A percentile compares a stretch with the other conserved stretches of the same genome.
phyloP scores from a whole-genome alignment of 1,140 invertebrate species.

The Bombus sylvicola region DNA sequence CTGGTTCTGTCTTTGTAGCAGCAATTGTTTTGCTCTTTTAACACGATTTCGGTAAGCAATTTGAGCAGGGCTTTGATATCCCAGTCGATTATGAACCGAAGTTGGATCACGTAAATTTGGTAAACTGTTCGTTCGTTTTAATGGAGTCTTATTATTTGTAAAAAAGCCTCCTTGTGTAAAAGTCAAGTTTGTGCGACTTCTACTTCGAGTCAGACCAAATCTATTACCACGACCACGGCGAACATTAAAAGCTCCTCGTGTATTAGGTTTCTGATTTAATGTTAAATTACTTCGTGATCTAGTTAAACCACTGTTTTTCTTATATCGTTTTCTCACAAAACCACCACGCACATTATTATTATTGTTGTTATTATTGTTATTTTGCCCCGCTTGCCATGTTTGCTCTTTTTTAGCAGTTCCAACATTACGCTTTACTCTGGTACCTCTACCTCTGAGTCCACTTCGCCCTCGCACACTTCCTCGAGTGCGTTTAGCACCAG shows the following conservation, averaged over 20 bases:
- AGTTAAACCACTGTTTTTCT: constrained; percentile 61
- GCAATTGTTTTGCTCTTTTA: constrained; percentile 77
- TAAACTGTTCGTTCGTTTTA: constrained; percentile 77
- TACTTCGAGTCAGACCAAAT: constrained; percentile 70
- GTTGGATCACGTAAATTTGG: constrained; percentile 78
- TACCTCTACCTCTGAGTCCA: constrained; percentile 60
- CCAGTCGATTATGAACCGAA: constrained; percentile 79
- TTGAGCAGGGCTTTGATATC: constrained; percentile 80
- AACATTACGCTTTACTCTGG: constrained; percentile 56
- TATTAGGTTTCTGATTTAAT: constrained; percentile 62
- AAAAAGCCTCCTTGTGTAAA: constrained; percentile 68
- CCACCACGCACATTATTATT: constrained; percentile 54
- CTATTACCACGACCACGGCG: constrained; percentile 65
- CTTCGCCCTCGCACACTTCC: constrained; percentile 52
- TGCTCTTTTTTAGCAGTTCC: constrained; percentile 59
- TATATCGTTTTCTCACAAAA: constrained; percentile 76
- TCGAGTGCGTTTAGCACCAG: constrained; percentile 51
- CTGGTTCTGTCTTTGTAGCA: constrained; percentile 77
- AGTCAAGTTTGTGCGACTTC: constrained; percentile 74
- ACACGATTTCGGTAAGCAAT: constrained; percentile 80
- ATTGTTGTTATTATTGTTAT: constrained; percentile 34
- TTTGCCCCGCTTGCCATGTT: constrained; percentile 51
- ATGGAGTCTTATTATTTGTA: constrained; percentile 65
- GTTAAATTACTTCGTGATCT: constrained; percentile 71
- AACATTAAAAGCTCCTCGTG: constrained; percentile 65